These are phyloP conservation scores for Crocallis elinguaria DNA, from an alignment of 2,888 invertebrate species.

Conservation along the genomic window DNA sequence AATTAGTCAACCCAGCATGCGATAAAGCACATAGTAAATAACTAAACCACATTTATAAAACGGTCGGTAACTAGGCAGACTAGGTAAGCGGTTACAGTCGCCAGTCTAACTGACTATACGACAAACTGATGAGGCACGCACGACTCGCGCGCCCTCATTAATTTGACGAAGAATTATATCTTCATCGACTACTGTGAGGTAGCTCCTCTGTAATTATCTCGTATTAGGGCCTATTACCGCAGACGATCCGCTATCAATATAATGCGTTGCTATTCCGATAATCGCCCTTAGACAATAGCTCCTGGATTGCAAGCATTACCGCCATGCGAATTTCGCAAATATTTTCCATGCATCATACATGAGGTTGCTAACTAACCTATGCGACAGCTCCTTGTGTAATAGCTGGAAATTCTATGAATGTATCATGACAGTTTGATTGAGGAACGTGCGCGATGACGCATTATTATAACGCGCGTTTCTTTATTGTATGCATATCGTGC, in stretches of 20 bases:
- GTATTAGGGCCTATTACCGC: conserved; percentile 73
- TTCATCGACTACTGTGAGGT: conserved; percentile 66
- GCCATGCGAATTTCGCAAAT: conserved; percentile 59
- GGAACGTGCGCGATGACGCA: conserved; percentile 6
- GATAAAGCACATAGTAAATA: background rate
- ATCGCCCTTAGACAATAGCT: conserved; percentile 69
- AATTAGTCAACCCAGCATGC: conserved; percentile 8
- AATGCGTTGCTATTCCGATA: conserved; percentile 72
- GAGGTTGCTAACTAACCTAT: conserved; percentile 50
- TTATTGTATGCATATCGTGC: conserved; percentile 24
- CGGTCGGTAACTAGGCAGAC: conserved; percentile 2
- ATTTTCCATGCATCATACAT: conserved; percentile 55
- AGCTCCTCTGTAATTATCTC: conserved; percentile 69
- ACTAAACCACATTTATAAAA: conserved; percentile 6
- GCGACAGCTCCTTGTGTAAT: conserved; percentile 44
- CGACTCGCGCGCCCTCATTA: conserved; percentile 57
- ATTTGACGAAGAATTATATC: conserved; percentile 72
- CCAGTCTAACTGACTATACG: conserved; percentile 29
- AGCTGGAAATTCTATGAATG: conserved; percentile 53
- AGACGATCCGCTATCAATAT: conserved; percentile 69
- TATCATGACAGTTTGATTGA: conserved; percentile 45
- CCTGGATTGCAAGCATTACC: conserved; percentile 54
- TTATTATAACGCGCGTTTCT: conserved; percentile 25
- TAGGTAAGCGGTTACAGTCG: background rate
- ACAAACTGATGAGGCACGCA: conserved; percentile 57